Percentiles rank a stretch among this genome's conserved stretches.
These are phyloP conservation scores for Lampropteryx suffumata DNA, from an alignment of 2,888 invertebrate genomes.

Conservation along the genomic window DNA sequence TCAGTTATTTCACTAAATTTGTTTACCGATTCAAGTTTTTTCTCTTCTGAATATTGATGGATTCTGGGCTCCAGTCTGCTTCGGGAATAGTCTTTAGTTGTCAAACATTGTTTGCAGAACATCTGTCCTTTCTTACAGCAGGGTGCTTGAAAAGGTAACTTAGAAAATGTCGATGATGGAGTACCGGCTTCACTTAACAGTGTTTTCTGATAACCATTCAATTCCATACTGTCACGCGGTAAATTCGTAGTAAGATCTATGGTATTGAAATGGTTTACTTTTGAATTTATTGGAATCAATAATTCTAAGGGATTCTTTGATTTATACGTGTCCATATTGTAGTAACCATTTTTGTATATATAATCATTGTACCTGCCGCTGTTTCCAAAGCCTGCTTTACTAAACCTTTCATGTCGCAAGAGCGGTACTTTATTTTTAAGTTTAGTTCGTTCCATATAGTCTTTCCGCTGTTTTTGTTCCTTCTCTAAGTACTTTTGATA, in stretches of 20 bases:
- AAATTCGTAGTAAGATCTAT: constrained; percentile 27
- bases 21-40: constrained; percentile 24
- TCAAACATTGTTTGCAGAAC: constrained; percentile 61
- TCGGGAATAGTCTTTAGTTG: constrained; percentile 30
- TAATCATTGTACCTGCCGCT: constrained; percentile 45
- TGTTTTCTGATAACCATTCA: constrained; percentile 38
- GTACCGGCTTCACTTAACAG: constrained; percentile 41
- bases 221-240: constrained; percentile 32
- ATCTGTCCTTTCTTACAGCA: constrained; percentile 56
- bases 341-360: constrained; percentile 41
- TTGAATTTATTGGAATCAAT: constrained; percentile 52
- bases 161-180: constrained; percentile 34
- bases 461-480: constrained; percentile 64
- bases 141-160: constrained; percentile 43
- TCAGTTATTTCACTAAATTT: constrained; percentile 27
- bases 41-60: constrained; percentile 30
- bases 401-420: constrained; percentile 56
- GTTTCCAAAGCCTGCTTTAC: constrained; percentile 42
- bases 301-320: constrained; percentile 52
- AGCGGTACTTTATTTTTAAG: constrained; percentile 69
- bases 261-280: constrained; percentile 42
- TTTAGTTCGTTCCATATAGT: constrained; percentile 59
- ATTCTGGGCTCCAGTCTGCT: constrained; percentile 27
- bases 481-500: constrained; percentile 71
- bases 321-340: constrained; percentile 42